Evolutionary conservation across 53 echinoderm and acorn worm species (phyloP).

Genomic region (Holothuria leucospilota): DNA sequence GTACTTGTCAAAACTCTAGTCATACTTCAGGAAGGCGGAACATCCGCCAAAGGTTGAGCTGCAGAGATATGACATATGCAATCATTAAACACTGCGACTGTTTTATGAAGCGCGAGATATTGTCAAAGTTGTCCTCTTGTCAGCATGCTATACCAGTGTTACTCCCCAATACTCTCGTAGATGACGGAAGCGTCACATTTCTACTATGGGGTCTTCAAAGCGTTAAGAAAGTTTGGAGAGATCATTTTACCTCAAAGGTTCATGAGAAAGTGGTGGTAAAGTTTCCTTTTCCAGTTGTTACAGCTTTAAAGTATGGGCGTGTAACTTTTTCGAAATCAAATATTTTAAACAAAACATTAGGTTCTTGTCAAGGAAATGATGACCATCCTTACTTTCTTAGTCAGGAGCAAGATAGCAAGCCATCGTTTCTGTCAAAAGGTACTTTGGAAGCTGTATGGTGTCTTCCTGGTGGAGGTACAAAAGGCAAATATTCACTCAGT

Average conservation of each 20-base stretch:
- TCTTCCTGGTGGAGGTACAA: not conserved
- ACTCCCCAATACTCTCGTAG: not conserved
- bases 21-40: no score
- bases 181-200: no score
- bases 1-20: no score
- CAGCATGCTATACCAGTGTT: not conserved
- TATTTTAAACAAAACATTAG: not conserved
- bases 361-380: not conserved
- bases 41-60: not conserved
- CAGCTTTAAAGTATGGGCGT: not conserved
- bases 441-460: slow-evolving; percentile 8
- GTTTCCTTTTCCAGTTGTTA: not conserved
- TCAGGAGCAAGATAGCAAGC: not conserved
- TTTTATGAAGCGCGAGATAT: not conserved
- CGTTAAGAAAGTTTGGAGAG: not conserved
- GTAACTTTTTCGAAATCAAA: not conserved
- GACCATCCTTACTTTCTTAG: slow-evolving; percentile 9
- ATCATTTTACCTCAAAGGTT: no score
- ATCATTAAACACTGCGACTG: not conserved
- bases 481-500: not conserved
- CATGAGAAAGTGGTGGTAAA: not conserved
- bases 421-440: not conserved
- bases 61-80: not conserved
- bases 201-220: not conserved
- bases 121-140: not conserved